These are phyloP conservation scores for Meteorus colon DNA, from an alignment of 2,888 invertebrate genomes.

Conservation along the genomic window DNA sequence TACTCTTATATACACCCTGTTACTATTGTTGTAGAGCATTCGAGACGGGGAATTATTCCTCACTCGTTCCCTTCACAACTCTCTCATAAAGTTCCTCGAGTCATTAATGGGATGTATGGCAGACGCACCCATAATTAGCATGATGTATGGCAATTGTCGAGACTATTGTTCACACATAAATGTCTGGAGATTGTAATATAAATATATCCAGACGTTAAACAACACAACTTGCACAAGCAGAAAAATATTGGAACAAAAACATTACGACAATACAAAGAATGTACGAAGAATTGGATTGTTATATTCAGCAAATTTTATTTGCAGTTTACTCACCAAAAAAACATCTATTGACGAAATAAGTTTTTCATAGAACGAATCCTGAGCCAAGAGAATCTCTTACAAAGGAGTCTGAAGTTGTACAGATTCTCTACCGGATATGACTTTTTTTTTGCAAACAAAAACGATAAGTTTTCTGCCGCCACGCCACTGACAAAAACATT, in stretches of 20 bases:
- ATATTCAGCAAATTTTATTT: not conserved
- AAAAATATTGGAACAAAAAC: not conserved
- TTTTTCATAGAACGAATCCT: not conserved
- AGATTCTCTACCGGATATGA: not conserved
- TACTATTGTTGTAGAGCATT: conserved; percentile 27
- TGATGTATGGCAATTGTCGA: conserved; percentile 44
- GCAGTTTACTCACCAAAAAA: not conserved
- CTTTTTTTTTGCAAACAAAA: not conserved
- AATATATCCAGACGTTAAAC: not conserved
- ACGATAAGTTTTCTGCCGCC: not conserved
- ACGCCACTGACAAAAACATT: no score
- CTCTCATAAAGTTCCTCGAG: conserved; percentile 43
- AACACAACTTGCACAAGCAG: conserved; percentile 41
- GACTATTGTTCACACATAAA: conserved; percentile 26
- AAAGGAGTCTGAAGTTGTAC: no score
- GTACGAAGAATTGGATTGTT: not conserved
- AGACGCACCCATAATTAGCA: conserved; percentile 54
- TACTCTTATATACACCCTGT: conserved; percentile 15
- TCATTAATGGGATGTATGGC: conserved; percentile 50
- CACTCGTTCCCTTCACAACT: conserved; percentile 4
- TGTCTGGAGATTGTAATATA: not conserved
- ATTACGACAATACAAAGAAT: not conserved
- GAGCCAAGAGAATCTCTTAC: not conserved
- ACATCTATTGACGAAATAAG: not conserved
- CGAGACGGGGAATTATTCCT: conserved; percentile 13